Conservation (phyloP, 2,888 invertebrate species). For the Tiliacea aurago region DNA sequence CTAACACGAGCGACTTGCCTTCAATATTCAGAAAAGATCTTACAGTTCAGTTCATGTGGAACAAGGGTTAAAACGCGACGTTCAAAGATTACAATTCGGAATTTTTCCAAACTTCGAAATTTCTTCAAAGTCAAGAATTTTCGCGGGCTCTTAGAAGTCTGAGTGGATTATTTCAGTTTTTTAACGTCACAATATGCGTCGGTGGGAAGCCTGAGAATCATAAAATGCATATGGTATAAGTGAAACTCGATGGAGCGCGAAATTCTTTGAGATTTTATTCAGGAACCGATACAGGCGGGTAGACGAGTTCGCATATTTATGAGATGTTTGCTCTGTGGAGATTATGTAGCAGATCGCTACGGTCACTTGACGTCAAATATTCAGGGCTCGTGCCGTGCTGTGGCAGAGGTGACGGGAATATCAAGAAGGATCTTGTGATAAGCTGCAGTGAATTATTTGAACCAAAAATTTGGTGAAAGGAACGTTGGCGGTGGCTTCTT, state of each 20-base stretch:
- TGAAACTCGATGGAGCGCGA: constrained; percentile 77
- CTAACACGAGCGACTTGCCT: constrained; percentile 45
- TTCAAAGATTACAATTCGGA: constrained; percentile 41
- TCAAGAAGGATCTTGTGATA: constrained; percentile 51
- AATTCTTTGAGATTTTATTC: constrained; percentile 77
- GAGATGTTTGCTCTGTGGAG: constrained; percentile 70
- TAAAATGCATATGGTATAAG: constrained; percentile 78
- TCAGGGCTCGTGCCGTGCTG: constrained; percentile 51
- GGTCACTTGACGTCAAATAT: constrained; percentile 67
- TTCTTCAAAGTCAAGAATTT: neutral
- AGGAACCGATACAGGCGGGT: constrained; percentile 61
- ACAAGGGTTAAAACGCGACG: constrained; percentile 49
- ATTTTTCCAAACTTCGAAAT: constrained; percentile 24
- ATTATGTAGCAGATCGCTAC: constrained; percentile 60
- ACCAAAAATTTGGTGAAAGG: constrained; percentile 11
- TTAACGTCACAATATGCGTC: constrained; percentile 46
- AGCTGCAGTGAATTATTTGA: constrained; percentile 47
- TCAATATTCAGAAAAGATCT: constrained; percentile 59
- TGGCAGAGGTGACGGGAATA: constrained; percentile 58
- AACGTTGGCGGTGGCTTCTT: neutral
- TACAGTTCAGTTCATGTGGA: constrained; percentile 48
- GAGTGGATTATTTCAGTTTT: constrained; percentile 54
- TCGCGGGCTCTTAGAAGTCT: constrained; percentile 22
- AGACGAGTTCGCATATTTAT: constrained; percentile 72
- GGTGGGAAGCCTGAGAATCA: constrained; percentile 50